phyloP scores from a whole-genome alignment of 2,113 vertebrate species.

The Tragulus kanchil region DNA sequence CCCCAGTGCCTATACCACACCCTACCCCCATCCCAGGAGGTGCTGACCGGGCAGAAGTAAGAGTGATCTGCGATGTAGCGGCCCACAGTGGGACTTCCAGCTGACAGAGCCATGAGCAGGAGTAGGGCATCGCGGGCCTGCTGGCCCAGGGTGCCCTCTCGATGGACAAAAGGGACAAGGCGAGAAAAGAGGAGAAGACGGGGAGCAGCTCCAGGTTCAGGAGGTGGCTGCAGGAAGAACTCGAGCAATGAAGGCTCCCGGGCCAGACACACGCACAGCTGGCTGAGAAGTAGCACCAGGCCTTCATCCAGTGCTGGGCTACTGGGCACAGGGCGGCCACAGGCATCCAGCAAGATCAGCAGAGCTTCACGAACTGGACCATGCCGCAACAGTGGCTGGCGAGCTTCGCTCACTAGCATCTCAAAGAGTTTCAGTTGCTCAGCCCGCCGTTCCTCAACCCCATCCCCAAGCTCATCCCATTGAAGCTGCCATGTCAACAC shows the following conservation, averaged over 20 bases:
- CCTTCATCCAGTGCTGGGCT: slow-evolving; percentile 90
- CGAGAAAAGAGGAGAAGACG: slow-evolving; percentile 97
- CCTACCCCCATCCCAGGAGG: slow-evolving; percentile 44
- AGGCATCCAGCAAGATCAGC: slow-evolving; percentile 92
- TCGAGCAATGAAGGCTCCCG: slow-evolving; percentile 94
- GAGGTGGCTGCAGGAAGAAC: slow-evolving; percentile 93
- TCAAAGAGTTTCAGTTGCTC: slow-evolving; percentile 97
- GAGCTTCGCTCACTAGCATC: slow-evolving; percentile 96
- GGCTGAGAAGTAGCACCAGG: slow-evolving; percentile 96
- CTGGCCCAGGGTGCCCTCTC: slow-evolving; percentile 95
- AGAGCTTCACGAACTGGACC: slow-evolving; percentile 93
- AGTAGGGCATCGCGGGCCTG: slow-evolving; percentile 96
- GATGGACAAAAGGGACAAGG: slow-evolving; percentile 97
- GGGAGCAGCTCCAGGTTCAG: slow-evolving; percentile 91
- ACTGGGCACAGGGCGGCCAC: slow-evolving; percentile 87
- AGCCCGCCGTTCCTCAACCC: slow-evolving; percentile 92
- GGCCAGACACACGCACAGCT: slow-evolving; percentile 95
- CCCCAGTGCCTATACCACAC: background rate
- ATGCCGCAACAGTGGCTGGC: slow-evolving; percentile 94
- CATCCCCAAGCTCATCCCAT: slow-evolving; percentile 90
- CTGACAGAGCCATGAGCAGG: slow-evolving; percentile 96
- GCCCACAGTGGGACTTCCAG: slow-evolving; percentile 92
- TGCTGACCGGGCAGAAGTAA: slow-evolving; percentile 97
- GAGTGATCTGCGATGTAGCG: slow-evolving; percentile 96
- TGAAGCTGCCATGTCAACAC: slow-evolving; percentile 95